Base-by-base conservation (phyloP, 2,113 vertebrate species). In the Rhinoptilus africanus region DNA sequence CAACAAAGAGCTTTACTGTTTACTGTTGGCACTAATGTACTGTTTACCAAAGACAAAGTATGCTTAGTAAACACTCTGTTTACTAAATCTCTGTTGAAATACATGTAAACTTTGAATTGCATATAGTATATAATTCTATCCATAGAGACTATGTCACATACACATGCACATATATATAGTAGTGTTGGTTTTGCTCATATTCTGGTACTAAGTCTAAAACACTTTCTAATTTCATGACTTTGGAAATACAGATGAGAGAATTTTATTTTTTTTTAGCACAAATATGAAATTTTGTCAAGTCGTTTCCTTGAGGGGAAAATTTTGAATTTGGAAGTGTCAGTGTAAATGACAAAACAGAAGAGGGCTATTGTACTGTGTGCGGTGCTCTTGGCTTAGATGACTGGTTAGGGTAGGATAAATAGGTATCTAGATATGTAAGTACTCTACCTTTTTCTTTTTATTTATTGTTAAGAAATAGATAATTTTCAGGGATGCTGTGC, bases 341-440 rank as follows among this genome's bases (percentile, higher is more conserved):
- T 53, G 45, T 30, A 15, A 47, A 62, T 75, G 63, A 26, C 87
- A 80, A 78, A 74, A 85, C 51, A 93, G 45, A 76, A 93, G 85
- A 81, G 4, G 23, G 3, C 59, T 66, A 3, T 45, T 66, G 53
- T 45, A 14, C 19, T 51, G 4, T 62, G n/a, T 24, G 34, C 9
- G 21, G 12, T 32, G 50, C 17, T 74, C 9, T 53, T 59, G 11
- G 8, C 53, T 78, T 34, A 59, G 23, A 8, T 11, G 6, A 47
- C 28, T 43, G 43, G 3, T 64, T 47, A 87, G 24, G 14, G 13
- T 48, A 57, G 9, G 72, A 19, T n/a, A 59, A 81, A 48, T 35
- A 63, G 2, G 4, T 13, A 78, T 59, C 10, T 75, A 45, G 30
- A 22, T 0, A 0, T 23, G 7, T 37, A 73, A 37, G 22, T 77